Conservation (phyloP, 2,888 invertebrate species). For the Sturmia bella region DNA sequence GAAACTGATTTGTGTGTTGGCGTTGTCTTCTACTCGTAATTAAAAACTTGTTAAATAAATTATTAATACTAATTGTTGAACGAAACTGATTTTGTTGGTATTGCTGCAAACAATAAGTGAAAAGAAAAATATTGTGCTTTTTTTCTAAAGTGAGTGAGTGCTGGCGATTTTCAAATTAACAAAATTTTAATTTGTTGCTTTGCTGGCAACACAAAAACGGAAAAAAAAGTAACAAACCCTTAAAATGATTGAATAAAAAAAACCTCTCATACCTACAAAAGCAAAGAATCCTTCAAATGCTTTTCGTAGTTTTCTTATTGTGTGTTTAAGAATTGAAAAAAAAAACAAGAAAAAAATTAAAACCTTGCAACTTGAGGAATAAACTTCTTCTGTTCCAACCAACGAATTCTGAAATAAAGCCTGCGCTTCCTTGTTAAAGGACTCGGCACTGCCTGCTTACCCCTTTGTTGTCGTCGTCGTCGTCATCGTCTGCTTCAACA, state of each 20-base stretch:
- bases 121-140: too few species aligned
- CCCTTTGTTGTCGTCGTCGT: slow-evolving; percentile 51
- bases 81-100: neutral
- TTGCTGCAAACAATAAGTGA: too few species aligned
- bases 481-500: slow-evolving; percentile 26
- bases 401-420: slow-evolving; percentile 36
- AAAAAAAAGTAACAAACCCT: neutral
- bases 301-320: slow-evolving; percentile 1
- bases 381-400: slow-evolving; percentile 57
- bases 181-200: neutral
- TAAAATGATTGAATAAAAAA: slow-evolving; percentile 12
- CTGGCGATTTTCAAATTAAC: neutral
- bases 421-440: slow-evolving; percentile 38
- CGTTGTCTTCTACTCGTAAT: neutral
- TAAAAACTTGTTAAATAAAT: neutral
- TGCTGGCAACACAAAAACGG: neutral
- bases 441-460: slow-evolving; percentile 24
- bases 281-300: neutral
- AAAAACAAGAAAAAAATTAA: neutral
- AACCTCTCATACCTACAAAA: slow-evolving; percentile 8
- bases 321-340: neutral
- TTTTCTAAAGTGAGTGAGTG: neutral
- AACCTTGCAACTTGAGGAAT: slow-evolving; percentile 33
- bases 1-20: slow-evolving; percentile 25
- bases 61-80: neutral